Evolutionary conservation across 2,113 vertebrate genomes (phyloP).

Genomic region (Halcyon malimbica): DNA sequence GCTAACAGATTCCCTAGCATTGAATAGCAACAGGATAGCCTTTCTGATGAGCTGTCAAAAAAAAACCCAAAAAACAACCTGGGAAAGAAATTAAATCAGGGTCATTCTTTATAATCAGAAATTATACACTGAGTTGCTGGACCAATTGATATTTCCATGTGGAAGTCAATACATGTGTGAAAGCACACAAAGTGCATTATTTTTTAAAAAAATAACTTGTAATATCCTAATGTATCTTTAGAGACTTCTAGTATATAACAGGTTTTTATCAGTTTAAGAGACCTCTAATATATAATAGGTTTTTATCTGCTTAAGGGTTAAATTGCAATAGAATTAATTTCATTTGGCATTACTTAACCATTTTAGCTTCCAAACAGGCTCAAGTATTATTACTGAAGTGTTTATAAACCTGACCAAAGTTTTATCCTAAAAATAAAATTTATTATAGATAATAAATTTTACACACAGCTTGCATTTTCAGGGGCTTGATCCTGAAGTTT

Average conservation of each 20-base stretch:
- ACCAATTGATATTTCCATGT: background rate
- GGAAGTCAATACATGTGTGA: background rate
- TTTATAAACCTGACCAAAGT: background rate
- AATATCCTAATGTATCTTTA: background rate
- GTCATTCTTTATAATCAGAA: background rate
- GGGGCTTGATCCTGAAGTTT: background rate
- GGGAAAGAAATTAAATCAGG: background rate
- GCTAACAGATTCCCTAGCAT: background rate
- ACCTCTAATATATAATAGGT: background rate
- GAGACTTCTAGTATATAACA: background rate
- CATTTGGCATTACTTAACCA: background rate
- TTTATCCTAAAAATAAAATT: background rate
- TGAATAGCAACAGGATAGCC: background rate
- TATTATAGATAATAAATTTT: background rate
- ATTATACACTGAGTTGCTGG: rapidly evolving
- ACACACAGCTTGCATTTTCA: background rate
- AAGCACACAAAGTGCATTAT: background rate
- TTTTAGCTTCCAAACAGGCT: background rate
- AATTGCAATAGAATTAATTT: background rate
- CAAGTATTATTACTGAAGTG: background rate
- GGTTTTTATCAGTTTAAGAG: background rate
- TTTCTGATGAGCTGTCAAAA: background rate
- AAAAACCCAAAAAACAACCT: background rate
- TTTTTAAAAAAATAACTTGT: background rate
- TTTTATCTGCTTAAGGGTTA: background rate